Base-by-base conservation (phyloP, 2,113 vertebrate genomes). In the Phalacrocorax aristotelis region DNA sequence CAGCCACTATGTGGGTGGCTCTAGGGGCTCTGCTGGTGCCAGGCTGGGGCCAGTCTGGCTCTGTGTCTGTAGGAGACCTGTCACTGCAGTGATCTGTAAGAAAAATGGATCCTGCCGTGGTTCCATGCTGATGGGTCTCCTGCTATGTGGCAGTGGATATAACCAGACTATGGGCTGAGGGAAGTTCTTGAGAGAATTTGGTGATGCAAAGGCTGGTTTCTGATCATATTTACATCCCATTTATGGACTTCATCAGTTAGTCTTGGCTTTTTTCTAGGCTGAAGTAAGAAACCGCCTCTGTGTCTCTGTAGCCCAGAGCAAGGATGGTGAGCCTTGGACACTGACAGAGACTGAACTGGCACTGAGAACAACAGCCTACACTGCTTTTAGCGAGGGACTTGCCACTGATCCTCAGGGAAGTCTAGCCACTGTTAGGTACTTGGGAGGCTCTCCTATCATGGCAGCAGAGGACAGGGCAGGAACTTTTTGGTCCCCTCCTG, bases 1-100 rank as follows among this genome's bases (percentile, higher is more conserved):
- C 4, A 9, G 60, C 21, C 15, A 5, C 9, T 0, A 2, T 40
- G 12, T 7, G 15, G 16, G 55, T 70, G 76, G 51, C 46, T 81
- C 21, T 30, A 1, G 23, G 58, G 76, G 11, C 29, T 82, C 57
- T 11, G 0, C 7, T 0, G 18, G 40, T 13, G 42, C 22, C 36
- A n/a, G 36, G 15, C 22, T 83, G 34, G n/a, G 42, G 19, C 29
- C 48, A 71, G 51, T 7, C 61, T 58, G 60, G 36, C 32, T 76
- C 44, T 65, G 44, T 30, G 17, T 55, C 83, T 20, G 9, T 18
- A 57, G 11, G 52, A 94, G 10, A 22, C 11, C 22, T 46, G 11
- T 7, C 51, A 3, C 26, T 23, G 18, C 23, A 40, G 16, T 58
- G 30, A 18, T 76, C 30, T 38, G 29, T 42, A 15, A 78, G 55